Conservation (phyloP, 2,888 invertebrate species). For the Chaetogeoica ovagalla region DNA sequence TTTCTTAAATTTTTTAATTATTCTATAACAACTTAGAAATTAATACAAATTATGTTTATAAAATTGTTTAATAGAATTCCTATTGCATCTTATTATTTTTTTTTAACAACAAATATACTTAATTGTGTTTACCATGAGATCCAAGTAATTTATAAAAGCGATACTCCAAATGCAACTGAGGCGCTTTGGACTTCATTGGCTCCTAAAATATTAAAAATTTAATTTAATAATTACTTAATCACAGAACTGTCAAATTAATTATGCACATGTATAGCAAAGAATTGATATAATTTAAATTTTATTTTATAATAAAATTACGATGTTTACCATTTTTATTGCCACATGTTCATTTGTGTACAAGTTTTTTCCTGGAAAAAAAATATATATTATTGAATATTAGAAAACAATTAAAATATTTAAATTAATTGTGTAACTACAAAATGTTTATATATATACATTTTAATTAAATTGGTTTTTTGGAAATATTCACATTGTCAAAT, state of each 20-base stretch:
- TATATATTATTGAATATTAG: background rate
- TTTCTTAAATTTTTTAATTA: too few species aligned
- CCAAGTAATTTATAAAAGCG: conserved; percentile 99
- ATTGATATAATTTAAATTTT: conserved; percentile 5
- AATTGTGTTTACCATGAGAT: conserved; percentile 77
- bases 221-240: conserved; percentile 4
- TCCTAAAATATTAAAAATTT: conserved; percentile 65
- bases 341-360: conserved; percentile 99
- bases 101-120: too few species aligned
- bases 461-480: too few species aligned
- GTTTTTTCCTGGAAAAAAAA: conserved; percentile 86
- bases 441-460: background rate
- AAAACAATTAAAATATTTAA: too few species aligned
- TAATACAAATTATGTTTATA: background rate
- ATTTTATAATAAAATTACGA: background rate
- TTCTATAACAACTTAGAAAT: too few species aligned
- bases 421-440: too few species aligned
- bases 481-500: too few species aligned
- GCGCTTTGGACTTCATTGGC: conserved; percentile 99
- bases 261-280: background rate
- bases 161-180: conserved; percentile 99
- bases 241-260: conserved; percentile 4
- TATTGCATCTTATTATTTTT: background rate
- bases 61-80: background rate
- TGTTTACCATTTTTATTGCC: conserved; percentile 91